A percentile compares a stretch with the other conserved stretches of the same genome.
phyloP scores from a whole-genome alignment of 2,113 vertebrate genomes.

The Zosterops hypoxanthus region DNA sequence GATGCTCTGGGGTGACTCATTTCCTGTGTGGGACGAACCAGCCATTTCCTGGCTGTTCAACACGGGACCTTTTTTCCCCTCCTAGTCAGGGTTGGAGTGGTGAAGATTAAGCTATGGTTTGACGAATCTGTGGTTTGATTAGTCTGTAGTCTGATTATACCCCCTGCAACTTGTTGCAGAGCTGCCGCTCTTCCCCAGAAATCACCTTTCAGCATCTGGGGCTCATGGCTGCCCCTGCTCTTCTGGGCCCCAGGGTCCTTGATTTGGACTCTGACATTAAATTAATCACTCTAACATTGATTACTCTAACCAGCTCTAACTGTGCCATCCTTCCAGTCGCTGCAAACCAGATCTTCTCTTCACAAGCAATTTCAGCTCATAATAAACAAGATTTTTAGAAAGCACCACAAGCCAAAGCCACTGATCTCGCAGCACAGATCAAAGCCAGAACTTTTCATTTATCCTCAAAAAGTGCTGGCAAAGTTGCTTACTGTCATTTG shows the following conservation, averaged over 20 bases:
- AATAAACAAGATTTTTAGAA: not conserved
- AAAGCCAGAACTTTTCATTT: not conserved
- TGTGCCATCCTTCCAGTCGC: not conserved
- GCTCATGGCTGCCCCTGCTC: not conserved
- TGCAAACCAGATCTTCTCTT: not conserved
- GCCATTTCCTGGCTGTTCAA: slow-evolving; percentile 54
- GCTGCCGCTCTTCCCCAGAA: not conserved
- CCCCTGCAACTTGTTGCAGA: not conserved
- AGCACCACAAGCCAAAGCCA: not conserved
- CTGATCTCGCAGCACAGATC: not conserved
- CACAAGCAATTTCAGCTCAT: not conserved
- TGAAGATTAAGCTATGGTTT: not conserved
- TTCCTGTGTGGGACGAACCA: slow-evolving; percentile 47
- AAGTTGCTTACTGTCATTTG: not conserved
- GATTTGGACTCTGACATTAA: not conserved
- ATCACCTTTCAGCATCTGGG: not conserved
- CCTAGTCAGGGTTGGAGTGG: not conserved
- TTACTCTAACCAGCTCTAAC: not conserved
- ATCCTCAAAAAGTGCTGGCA: not conserved
- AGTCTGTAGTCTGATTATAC: not conserved
- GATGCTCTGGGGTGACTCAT: slow-evolving; percentile 55
- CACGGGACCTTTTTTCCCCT: not conserved
- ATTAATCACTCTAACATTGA: not conserved
- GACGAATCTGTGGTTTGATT: not conserved
- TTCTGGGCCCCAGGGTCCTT: not conserved